Conservation (phyloP, 2,113 vertebrate genomes). For the Vimba vimba region DNA sequence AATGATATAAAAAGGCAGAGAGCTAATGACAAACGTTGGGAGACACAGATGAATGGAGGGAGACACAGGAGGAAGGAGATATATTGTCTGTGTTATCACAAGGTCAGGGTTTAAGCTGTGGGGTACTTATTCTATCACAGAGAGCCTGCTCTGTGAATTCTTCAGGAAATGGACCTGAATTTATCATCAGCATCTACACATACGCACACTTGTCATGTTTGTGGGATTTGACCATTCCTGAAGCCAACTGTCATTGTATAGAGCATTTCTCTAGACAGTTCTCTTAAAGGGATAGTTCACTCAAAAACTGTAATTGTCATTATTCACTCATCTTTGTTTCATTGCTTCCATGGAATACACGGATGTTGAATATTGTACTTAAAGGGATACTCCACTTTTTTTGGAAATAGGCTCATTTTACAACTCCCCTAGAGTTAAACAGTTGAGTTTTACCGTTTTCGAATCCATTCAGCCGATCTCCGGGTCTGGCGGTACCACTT, state of each 20-base stretch:
- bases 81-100: constrained; percentile 34
- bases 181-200: constrained; percentile 24
- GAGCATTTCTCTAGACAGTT: neutral
- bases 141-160: neutral
- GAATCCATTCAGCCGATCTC: too few species aligned
- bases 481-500: too few species aligned
- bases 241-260: neutral
- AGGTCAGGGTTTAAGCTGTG: constrained; percentile 25
- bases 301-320: neutral
- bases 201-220: neutral
- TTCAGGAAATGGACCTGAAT: constrained; percentile 10
- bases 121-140: constrained; percentile 20
- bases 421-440: too few species aligned
- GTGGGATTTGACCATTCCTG: neutral
- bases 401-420: too few species aligned
- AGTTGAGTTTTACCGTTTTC: too few species aligned
- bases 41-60: constrained; percentile 23
- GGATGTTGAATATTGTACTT: neutral
- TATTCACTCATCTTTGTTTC: neutral
- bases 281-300: neutral
- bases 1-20: constrained; percentile 18
- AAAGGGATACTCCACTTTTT: too few species aligned
- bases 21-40: constrained; percentile 22
- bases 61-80: constrained; percentile 26
- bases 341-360: neutral